Evolutionary conservation across 2,797 vertebrate species (phyloP), one percentile per base, ranked within the genome.

Genomic region (Labroides dimidiatus): DNA sequence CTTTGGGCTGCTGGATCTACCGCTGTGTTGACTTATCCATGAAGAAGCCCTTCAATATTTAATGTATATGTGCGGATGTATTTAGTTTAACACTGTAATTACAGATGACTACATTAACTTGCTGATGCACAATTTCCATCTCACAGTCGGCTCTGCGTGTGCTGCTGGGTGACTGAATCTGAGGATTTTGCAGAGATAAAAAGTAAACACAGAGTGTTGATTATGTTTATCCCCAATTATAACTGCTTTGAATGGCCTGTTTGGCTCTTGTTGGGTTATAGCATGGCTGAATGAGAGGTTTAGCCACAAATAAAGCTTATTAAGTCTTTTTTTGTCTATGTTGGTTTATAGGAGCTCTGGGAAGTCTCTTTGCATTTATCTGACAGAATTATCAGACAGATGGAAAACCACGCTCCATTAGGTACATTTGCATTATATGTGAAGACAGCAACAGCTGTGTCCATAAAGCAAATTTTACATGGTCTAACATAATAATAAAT

Each of bases 101-200:
- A 55, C 0, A 6, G 64, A 75, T 27, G 54, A 71, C 61, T 64
- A 41, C 69, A 72, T 82, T 77, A 60, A 64, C 64, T 82, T 51
- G 61, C 64, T 14, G 65, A 67, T 56, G 49, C 39, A 55, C 65
- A 54, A 43, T 78, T 77, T 77, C 59, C 58, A 56, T 75, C 65
- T 76, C 39, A 15, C 55, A 33, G 41, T 53, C 41, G 10, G 45
- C 23, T 77, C 23, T 70, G 57, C 77, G 73, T 74, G 61, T 21
- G 2, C 62, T 17, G 69, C 74, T n/a, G 45, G 20, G 30, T 69
- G 74, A 69, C 47, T 67, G 64, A 81, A 85, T 78, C 68, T 63
- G 65, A 73, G 69, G 69, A 82, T 87, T 77, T 71, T 43, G 45
- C 62, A 36, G 48, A 60, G 59, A 80, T 81, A 59, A 76, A 70